These are phyloP conservation scores for Pseudomyrmex sp. DNA, from an alignment of 1,140 invertebrate species.

Conservation along the genomic window DNA sequence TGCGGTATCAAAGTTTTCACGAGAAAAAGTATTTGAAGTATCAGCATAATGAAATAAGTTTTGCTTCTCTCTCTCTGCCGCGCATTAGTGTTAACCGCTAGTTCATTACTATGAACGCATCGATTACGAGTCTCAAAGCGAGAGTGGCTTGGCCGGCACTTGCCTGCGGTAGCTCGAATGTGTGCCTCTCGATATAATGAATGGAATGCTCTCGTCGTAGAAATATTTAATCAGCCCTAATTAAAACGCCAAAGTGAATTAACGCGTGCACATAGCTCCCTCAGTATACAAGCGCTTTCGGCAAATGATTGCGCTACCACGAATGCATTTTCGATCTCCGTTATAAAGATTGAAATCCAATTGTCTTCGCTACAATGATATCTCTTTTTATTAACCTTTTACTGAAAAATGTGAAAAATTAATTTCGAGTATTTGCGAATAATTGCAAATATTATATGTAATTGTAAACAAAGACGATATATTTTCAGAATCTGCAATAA, in stretches of 20 bases:
- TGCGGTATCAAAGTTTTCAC: not conserved
- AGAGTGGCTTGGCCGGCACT: slow-evolving; percentile 37
- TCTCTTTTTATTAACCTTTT: no score
- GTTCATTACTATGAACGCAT: slow-evolving; percentile 47
- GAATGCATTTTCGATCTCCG: not conserved
- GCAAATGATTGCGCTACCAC: not conserved
- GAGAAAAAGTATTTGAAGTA: not conserved
- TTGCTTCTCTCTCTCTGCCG: not conserved
- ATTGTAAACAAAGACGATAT: no score
- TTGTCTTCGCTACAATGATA: no score
- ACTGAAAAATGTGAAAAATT: no score
- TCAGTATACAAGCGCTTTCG: not conserved
- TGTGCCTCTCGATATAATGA: slow-evolving; percentile 13
- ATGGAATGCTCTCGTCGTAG: slow-evolving; percentile 13
- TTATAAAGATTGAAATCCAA: not conserved
- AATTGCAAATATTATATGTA: no score
- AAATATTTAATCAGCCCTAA: slow-evolving; percentile 46
- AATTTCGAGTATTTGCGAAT: no score
- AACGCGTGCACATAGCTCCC: not conserved
- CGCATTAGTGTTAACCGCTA: slow-evolving; percentile 46
- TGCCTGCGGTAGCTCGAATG: slow-evolving; percentile 29
- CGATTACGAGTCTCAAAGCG: slow-evolving; percentile 47
- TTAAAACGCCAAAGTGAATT: slow-evolving; percentile 38
- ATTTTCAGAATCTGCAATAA: no score
- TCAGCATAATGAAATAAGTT: slow-evolving; percentile 17